These are phyloP conservation scores for Loxodonta africana DNA, from an alignment of 2,113 vertebrate genomes.

Conservation along the genomic window DNA sequence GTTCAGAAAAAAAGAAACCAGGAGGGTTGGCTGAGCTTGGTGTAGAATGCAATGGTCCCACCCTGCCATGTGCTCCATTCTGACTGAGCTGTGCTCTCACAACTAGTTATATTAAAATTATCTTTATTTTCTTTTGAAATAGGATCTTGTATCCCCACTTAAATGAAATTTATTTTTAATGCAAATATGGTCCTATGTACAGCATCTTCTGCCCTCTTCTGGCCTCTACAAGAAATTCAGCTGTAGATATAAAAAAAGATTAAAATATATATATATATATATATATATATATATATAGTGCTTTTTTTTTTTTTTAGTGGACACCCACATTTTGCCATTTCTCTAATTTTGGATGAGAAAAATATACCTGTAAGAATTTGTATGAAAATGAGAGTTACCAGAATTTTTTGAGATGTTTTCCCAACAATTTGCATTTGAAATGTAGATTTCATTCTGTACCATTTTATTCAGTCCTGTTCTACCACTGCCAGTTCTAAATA, in stretches of 20 bases:
- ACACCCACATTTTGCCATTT: neutral
- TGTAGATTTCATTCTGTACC: neutral
- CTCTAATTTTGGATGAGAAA: neutral
- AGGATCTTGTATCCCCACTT: conserved; percentile 22
- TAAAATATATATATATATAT: no score
- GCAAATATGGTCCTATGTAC: conserved; percentile 62
- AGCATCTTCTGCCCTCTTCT: conserved; percentile 87
- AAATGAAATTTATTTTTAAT: conserved; percentile 43
- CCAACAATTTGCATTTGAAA: conserved; percentile 36
- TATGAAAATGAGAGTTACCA: neutral
- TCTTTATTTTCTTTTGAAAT: conserved; percentile 46
- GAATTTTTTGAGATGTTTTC: neutral
- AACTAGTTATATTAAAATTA: neutral
- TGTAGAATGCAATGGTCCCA: neutral
- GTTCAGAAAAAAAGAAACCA: neutral
- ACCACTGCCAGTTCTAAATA: neutral
- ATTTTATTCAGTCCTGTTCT: neutral
- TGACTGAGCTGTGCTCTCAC: neutral
- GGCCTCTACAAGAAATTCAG: conserved; percentile 84
- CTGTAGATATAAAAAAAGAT: no score
- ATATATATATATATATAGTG: no score
- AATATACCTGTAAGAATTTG: neutral
- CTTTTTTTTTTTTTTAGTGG: neutral
- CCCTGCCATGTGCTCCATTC: neutral
- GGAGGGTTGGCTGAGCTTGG: neutral